Conservation (phyloP, 2,888 invertebrate species). For the Campaea margaritaria region DNA sequence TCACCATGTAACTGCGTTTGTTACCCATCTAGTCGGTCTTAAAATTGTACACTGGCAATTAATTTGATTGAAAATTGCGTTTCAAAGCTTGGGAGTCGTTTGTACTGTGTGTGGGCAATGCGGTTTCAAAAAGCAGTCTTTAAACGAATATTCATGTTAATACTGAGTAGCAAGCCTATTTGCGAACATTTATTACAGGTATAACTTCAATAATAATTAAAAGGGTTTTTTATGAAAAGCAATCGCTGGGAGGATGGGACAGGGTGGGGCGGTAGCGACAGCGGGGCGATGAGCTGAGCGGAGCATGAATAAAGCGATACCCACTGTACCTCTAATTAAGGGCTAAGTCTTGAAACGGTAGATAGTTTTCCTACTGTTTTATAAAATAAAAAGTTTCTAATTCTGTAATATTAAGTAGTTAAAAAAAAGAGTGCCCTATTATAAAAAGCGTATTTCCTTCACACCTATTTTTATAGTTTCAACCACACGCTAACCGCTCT, state of each 20-base stretch:
- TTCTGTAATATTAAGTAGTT: no score
- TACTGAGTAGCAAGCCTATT: conserved; percentile 41
- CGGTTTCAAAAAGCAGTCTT: conserved; percentile 27
- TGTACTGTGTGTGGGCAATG: conserved; percentile 43
- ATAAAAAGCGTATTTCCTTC: no score
- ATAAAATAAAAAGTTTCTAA: no score
- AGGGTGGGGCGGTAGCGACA: conserved; percentile 16
- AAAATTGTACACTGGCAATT: conserved; percentile 12
- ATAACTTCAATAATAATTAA: conserved; percentile 46
- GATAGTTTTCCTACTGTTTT: no score
- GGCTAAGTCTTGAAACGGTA: no score
- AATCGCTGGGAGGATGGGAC: conserved; percentile 29
- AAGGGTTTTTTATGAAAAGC: conserved; percentile 42
- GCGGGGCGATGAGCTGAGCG: conserved; percentile 18
- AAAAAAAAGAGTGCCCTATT: no score
- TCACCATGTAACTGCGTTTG: background rate
- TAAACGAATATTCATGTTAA: conserved; percentile 40
- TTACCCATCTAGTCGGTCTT: conserved; percentile 11
- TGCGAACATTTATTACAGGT: conserved; percentile 37
- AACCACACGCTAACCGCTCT: background rate
- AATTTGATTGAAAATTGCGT: conserved; percentile 8
- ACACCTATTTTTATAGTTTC: no score
- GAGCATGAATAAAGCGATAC: background rate
- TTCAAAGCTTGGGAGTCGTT: conserved; percentile 4
- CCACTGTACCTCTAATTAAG: no score